Evolutionary conservation across 2,888 invertebrate species (phyloP), one percentile per base, ranked within the genome.

Genomic region (Pandemis cinnamomeana): DNA sequence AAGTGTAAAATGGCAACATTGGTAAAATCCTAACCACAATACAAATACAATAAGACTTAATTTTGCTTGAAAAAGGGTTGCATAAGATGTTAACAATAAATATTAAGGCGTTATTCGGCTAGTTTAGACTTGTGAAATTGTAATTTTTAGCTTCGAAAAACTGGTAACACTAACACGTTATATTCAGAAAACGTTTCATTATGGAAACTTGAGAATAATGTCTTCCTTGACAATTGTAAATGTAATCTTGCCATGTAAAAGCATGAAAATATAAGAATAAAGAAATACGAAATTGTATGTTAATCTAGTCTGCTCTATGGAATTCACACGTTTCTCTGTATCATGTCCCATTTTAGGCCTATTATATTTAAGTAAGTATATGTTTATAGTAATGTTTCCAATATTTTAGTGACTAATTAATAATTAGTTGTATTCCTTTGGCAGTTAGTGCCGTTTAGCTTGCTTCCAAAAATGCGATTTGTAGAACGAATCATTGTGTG

Each of bases 361-460:
- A 67, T 55, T 67, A 51, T 67, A 62, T 66, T 60, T 61, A 71
- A 71, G 48, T 61, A 71, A 71, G 48, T 67, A 67, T 71, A 66
- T 67, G 27, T 58, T 58, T 58, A 67, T 60, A 71, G 13, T 61
- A 53, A 63, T 46, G n/a, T 72, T 72, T 72, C 72, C 72, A 72
- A 72, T 72, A 72, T 72, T 72, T 68, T 72, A 72, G 72, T 72
- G 62, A 72, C 58, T 73, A 73, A 58, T 66, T 55, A 55, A 71
- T 71, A 67, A 76, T 67, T 72, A 72, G 72, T 71, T 67, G 44
- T 72, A 72, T 55, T 71, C 20, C 67, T 48, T 61, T 51, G 41
- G 53, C 61, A 53, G 51, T 44, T 53, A 60, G 61, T 36, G 46
- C 67, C 67, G 48, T 72, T 58, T 7, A 27, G 27, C 58, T 27